Percentiles rank a stretch among this genome's conserved stretches.
Evolutionary conservation across 2,113 vertebrate species (phyloP).

Genomic region (Dicentrarchus labrax): DNA sequence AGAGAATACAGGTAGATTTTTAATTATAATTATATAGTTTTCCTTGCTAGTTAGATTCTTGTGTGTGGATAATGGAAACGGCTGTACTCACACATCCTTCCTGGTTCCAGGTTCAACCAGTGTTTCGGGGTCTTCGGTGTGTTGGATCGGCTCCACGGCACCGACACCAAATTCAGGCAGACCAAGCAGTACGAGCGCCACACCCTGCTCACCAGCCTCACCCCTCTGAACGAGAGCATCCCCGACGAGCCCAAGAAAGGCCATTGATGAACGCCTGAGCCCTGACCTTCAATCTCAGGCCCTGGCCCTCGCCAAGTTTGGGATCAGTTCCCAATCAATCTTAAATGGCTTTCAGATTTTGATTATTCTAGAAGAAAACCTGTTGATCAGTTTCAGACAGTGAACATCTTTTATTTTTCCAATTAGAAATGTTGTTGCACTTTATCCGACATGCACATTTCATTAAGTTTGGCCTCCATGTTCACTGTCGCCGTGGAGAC

Average conservation of each 20-base stretch:
- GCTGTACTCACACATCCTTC: not conserved
- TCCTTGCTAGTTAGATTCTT: not conserved
- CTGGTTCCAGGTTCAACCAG: constrained; percentile 90
- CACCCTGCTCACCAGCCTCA: constrained; percentile 87
- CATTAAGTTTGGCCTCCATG: not conserved
- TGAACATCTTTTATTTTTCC: not conserved
- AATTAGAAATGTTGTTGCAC: constrained; percentile 11
- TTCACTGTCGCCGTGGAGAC: not conserved
- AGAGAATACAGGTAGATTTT: not conserved
- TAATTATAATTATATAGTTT: not conserved
- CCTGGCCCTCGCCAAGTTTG: not conserved
- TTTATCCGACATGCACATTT: not conserved
- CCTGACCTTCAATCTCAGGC: not conserved
- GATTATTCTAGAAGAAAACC: constrained; percentile 17
- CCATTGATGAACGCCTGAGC: constrained; percentile 49
- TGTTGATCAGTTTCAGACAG: constrained; percentile 1
- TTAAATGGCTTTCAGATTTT: not conserved
- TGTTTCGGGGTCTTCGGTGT: constrained; percentile 92
- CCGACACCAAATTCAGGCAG: constrained; percentile 88
- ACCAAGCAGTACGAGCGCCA: constrained; percentile 91
- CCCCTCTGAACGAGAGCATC: constrained; percentile 89
- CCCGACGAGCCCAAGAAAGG: constrained; percentile 84
- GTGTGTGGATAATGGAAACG: not conserved
- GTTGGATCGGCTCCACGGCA: constrained; percentile 92
- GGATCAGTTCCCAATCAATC: not conserved